These are phyloP conservation scores for Diadumene lineata DNA, from an alignment of 92 coral and sea anemone species.

Conservation along the genomic window DNA sequence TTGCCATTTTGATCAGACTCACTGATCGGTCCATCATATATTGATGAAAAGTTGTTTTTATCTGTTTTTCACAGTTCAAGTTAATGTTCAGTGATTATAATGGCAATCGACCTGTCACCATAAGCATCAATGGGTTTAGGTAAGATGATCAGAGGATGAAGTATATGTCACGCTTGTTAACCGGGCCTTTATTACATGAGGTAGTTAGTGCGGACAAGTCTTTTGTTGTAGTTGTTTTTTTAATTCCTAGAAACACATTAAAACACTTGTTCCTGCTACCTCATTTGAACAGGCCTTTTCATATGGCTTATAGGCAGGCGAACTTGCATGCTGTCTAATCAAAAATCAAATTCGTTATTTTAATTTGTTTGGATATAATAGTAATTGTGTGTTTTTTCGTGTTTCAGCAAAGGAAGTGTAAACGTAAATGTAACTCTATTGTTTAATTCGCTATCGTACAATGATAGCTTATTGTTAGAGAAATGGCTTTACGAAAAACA, in stretches of 20 bases:
- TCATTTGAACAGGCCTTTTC: too few species aligned
- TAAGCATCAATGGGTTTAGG: slow-evolving; percentile 17
- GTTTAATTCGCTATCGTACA: slow-evolving; percentile 36
- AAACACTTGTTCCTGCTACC: too few species aligned
- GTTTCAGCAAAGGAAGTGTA: slow-evolving; percentile 35
- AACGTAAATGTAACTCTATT: slow-evolving; percentile 34
- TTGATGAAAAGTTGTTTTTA: not conserved
- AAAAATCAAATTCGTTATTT: too few species aligned
- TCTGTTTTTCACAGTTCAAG: slow-evolving; percentile 11
- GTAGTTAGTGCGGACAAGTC: too few species aligned
- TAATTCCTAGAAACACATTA: too few species aligned
- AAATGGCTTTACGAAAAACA: slow-evolving; percentile 28
- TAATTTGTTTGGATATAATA: too few species aligned
- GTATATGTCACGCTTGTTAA: too few species aligned
- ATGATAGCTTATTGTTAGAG: slow-evolving; percentile 40
- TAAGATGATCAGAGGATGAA: not conserved
- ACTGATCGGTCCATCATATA: not conserved
- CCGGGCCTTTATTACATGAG: too few species aligned
- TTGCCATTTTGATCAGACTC: too few species aligned
- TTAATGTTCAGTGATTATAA: not conserved
- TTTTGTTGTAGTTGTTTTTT: too few species aligned
- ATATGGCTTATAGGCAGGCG: too few species aligned
- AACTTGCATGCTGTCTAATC: too few species aligned
- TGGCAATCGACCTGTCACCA: slow-evolving; percentile 1
- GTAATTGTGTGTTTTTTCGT: not conserved